These are phyloP conservation scores for Zingel zingel DNA, from an alignment of 2,113 vertebrate genomes.

Conservation along the genomic window DNA sequence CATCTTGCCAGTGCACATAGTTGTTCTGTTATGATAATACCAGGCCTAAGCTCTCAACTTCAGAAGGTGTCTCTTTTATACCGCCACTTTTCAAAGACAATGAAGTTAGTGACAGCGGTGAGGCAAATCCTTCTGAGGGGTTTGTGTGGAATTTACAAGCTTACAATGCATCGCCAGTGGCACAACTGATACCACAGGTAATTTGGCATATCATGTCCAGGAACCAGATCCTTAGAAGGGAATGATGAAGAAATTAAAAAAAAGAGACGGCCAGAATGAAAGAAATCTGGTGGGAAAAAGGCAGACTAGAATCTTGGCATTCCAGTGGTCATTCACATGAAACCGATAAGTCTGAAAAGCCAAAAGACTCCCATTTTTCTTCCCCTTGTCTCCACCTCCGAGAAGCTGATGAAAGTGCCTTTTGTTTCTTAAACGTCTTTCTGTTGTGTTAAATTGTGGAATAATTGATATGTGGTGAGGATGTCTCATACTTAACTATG, in stretches of 20 bases:
- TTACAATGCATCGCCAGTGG: slow-evolving; percentile 82
- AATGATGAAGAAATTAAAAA: slow-evolving; percentile 82
- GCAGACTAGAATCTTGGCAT: slow-evolving; percentile 82
- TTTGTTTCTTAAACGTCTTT: slow-evolving; percentile 73
- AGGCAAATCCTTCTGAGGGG: slow-evolving; percentile 81
- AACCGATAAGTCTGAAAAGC: slow-evolving; percentile 83
- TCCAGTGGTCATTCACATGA: slow-evolving; percentile 83
- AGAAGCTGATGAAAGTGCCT: slow-evolving; percentile 75
- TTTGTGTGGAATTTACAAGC: slow-evolving; percentile 80
- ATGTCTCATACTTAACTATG: slow-evolving; percentile 47
- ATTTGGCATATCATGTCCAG: slow-evolving; percentile 85
- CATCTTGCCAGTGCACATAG: slow-evolving; percentile 71
- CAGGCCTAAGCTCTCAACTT: slow-evolving; percentile 80
- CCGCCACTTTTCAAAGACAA: slow-evolving; percentile 86
- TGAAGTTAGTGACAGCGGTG: slow-evolving; percentile 65
- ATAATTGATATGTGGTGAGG: slow-evolving; percentile 72
- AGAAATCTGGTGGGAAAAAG: slow-evolving; percentile 88
- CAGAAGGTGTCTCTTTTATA: slow-evolving; percentile 79
- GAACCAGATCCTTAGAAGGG: slow-evolving; percentile 85
- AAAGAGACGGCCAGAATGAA: slow-evolving; percentile 42
- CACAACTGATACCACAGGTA: slow-evolving; percentile 85
- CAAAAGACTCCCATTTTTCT: slow-evolving; percentile 79
- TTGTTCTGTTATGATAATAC: slow-evolving; percentile 81
- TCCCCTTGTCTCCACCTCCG: slow-evolving; percentile 63
- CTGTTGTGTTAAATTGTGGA: slow-evolving; percentile 67